Evolutionary conservation across 1,140 invertebrate species (phyloP).

Genomic region (Papilio machaon): DNA sequence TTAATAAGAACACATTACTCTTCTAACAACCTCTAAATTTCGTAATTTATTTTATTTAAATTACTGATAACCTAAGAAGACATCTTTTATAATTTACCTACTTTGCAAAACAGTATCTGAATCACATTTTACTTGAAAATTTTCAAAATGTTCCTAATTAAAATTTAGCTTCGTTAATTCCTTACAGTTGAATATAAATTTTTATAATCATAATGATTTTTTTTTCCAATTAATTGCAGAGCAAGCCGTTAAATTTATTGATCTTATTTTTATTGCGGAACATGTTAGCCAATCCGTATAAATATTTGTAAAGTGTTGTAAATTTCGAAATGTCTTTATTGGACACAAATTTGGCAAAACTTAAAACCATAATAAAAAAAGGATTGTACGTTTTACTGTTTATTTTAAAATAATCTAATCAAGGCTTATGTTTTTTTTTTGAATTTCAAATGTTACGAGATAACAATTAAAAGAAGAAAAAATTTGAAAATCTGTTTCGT

Average conservation of each 20-base stretch:
- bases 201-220: background rate
- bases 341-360: background rate
- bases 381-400: background rate
- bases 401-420: background rate
- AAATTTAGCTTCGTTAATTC: background rate
- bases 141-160: background rate
- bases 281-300: conserved; percentile 3
- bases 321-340: background rate
- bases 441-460: too few species aligned
- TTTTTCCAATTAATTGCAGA: background rate
- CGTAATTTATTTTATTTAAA: too few species aligned
- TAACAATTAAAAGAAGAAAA: too few species aligned
- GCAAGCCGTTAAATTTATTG: conserved; percentile 1
- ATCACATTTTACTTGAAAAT: background rate
- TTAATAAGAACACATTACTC: background rate
- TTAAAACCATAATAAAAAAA: background rate
- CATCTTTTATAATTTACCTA: background rate
- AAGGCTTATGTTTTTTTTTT: too few species aligned
- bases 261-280: conserved; percentile 6
- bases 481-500: too few species aligned
- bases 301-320: background rate
- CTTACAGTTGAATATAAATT: background rate
- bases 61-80: background rate
- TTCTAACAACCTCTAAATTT: background rate
- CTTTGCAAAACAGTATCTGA: too few species aligned